Conservation (phyloP, 2,797 vertebrate genomes). For the Picus viridis region DNA sequence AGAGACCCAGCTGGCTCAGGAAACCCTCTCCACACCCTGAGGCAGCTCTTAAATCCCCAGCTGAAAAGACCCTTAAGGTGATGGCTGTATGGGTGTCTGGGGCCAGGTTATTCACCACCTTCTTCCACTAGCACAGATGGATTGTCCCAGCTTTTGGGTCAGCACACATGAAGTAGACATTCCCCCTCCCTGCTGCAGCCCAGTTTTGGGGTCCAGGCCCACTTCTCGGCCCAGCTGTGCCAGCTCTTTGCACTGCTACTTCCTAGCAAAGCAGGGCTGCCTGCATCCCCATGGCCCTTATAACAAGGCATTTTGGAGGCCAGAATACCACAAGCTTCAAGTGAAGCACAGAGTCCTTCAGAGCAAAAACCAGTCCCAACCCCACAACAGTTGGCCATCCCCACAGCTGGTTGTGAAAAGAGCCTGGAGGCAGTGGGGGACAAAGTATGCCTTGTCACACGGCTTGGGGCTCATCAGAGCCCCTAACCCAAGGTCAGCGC, state of each 20-base stretch:
- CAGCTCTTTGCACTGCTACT: neutral
- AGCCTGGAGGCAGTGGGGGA: neutral
- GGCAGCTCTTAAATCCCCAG: neutral
- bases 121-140: neutral
- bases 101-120: neutral
- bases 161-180: neutral
- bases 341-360: neutral
- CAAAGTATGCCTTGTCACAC: rapidly evolving
- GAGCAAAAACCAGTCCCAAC: neutral
- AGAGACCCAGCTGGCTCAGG: neutral
- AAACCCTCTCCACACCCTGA: rapidly evolving
- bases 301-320: neutral
- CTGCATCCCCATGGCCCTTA: neutral
- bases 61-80: neutral
- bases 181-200: neutral
- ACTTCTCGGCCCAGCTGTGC: neutral
- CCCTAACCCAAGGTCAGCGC: neutral
- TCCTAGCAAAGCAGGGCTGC: neutral
- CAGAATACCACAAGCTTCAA: neutral
- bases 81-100: neutral
- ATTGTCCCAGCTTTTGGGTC: neutral
- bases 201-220: neutral
- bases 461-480: neutral
- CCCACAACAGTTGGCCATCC: neutral
- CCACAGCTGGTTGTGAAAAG: neutral